Percentiles rank a stretch among this genome's conserved stretches.
phyloP scores from a whole-genome alignment of 2,113 vertebrate species.

The Sylvicapra grimmia region DNA sequence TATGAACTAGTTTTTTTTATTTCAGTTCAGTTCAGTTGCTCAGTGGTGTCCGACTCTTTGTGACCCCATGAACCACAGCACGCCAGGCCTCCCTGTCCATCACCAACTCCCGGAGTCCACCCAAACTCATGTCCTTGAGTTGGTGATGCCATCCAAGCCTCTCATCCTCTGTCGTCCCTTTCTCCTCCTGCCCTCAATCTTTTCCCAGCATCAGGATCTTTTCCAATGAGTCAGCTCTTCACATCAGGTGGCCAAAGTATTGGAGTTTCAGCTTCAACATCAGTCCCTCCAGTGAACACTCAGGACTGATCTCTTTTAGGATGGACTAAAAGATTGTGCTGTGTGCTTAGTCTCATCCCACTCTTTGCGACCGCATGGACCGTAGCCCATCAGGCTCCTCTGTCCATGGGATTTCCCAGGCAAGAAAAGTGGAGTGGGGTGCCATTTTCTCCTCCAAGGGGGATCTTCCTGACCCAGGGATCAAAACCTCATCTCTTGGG shows the following conservation, averaged over 20 bases:
- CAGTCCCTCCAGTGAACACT: not conserved
- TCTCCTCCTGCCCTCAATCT: not conserved
- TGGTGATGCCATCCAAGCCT: too few species aligned
- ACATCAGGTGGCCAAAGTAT: not conserved
- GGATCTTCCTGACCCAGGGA: not conserved
- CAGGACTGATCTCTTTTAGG: not conserved
- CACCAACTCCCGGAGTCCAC: too few species aligned
- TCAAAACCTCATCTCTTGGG: not conserved
- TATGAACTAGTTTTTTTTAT: not conserved
- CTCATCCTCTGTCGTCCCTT: not conserved
- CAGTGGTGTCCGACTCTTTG: too few species aligned
- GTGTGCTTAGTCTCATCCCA: fast-evolving
- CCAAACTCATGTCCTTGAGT: too few species aligned
- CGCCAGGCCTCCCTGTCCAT: too few species aligned
- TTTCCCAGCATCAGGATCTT: not conserved
- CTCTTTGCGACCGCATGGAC: not conserved
- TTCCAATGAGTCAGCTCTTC: not conserved
- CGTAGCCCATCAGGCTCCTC: not conserved
- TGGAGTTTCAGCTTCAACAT: not conserved
- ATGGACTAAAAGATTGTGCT: not conserved
- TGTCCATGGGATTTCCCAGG: not conserved
- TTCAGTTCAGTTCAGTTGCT: not conserved
- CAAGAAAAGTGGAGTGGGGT: not conserved
- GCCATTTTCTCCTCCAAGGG: not conserved
- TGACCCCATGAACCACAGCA: too few species aligned